These are phyloP conservation scores for Psittacula derbiana DNA, from an alignment of 2,797 vertebrate genomes.

Conservation along the genomic window DNA sequence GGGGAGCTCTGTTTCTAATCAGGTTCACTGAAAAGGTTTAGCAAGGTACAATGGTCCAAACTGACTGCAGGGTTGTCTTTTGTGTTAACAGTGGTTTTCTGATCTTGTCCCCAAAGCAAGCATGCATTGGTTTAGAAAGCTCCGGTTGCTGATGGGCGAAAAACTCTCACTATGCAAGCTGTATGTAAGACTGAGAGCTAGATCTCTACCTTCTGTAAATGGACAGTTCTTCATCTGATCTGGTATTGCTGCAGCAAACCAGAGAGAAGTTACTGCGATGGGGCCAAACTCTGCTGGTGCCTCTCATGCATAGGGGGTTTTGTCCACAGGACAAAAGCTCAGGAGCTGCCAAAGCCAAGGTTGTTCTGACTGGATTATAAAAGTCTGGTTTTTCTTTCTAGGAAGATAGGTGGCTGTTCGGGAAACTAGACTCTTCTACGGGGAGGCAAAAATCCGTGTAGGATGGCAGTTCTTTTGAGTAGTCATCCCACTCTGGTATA, in stretches of 20 bases:
- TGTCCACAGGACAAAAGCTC: background rate
- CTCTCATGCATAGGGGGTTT: background rate
- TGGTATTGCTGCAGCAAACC: background rate
- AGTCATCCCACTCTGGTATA: background rate
- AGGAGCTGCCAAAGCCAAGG: background rate
- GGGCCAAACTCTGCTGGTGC: background rate
- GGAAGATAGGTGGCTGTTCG: background rate
- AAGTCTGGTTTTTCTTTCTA: background rate
- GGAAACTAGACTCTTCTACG: background rate
- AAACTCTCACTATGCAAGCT: background rate
- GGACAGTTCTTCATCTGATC: rapidly evolving
- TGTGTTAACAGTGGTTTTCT: background rate
- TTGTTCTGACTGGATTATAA: background rate
- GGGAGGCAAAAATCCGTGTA: background rate
- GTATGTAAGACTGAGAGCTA: background rate
- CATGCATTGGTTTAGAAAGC: background rate
- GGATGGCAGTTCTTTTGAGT: background rate
- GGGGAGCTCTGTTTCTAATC: background rate
- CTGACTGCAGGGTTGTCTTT: background rate
- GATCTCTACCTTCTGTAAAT: background rate
- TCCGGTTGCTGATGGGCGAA: background rate
- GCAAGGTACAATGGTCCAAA: background rate
- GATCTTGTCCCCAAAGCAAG: background rate
- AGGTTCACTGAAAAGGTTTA: slow-evolving; percentile 16
- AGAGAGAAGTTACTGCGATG: background rate